A percentile compares a stretch with the other conserved stretches of the same genome.
These are phyloP conservation scores for Vulpes vulpes DNA, from an alignment of 2,113 vertebrate species.

Conservation along the genomic window DNA sequence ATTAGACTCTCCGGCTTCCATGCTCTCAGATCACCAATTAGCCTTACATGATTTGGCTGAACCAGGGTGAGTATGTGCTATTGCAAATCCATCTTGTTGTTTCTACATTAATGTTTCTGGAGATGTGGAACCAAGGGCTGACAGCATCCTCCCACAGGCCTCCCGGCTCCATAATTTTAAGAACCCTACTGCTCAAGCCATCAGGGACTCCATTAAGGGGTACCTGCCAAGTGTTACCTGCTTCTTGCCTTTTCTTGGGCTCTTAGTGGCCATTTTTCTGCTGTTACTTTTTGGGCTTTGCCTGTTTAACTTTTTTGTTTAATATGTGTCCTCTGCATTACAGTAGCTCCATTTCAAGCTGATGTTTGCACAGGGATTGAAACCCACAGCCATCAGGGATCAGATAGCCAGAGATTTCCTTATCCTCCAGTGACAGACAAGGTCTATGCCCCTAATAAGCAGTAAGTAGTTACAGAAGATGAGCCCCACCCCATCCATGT, in stretches of 20 bases:
- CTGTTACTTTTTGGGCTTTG: not conserved
- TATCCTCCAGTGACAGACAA: not conserved
- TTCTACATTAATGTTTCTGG: not conserved
- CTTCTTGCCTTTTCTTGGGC: not conserved
- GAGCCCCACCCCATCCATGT: not conserved
- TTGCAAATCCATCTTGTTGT: not conserved
- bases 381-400: not conserved
- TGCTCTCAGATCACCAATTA: not conserved
- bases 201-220: not conserved
- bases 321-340: not conserved
- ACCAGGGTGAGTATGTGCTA: not conserved
- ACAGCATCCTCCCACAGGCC: not conserved
- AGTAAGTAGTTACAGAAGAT: not conserved
- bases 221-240: not conserved
- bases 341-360: not conserved
- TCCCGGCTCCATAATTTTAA: not conserved
- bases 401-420: not conserved
- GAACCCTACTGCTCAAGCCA: not conserved
- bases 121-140: not conserved
- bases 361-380: not conserved
- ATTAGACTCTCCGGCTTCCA: not conserved
- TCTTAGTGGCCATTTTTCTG: not conserved
- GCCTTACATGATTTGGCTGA: not conserved
- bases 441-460: not conserved
- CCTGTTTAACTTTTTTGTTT: not conserved